A percentile compares a stretch with the other conserved stretches of the same genome.
These are phyloP conservation scores for Caenorhabditis sp. DNA, from an alignment of 2,888 invertebrate genomes.

Conservation along the genomic window DNA sequence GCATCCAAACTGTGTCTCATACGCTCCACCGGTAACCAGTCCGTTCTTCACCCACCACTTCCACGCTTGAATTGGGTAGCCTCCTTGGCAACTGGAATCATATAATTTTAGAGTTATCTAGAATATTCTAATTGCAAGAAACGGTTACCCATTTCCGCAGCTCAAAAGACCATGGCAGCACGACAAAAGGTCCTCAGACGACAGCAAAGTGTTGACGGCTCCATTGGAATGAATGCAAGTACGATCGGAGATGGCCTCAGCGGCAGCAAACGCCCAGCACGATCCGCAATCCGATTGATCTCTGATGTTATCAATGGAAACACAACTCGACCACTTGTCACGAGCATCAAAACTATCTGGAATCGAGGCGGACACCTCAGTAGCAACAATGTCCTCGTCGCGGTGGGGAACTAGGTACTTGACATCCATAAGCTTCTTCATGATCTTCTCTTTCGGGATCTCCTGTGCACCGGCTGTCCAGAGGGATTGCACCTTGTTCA, in stretches of 20 bases:
- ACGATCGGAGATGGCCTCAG: slow-evolving; percentile 85
- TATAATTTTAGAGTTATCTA: not conserved
- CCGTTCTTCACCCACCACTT: slow-evolving; percentile 90
- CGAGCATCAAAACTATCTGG: slow-evolving; percentile 66
- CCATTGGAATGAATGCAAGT: slow-evolving; percentile 84
- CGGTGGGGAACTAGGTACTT: slow-evolving; percentile 55
- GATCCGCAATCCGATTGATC: slow-evolving; percentile 85
- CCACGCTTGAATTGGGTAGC: slow-evolving; percentile 91
- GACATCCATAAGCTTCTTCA: slow-evolving; percentile 63
- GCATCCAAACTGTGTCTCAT: slow-evolving; percentile 87
- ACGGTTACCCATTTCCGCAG: slow-evolving; percentile 84
- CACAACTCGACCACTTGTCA: slow-evolving; percentile 63
- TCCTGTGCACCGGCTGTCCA: slow-evolving; percentile 64
- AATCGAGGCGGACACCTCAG: slow-evolving; percentile 33
- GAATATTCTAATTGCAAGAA: not conserved
- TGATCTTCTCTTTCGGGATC: slow-evolving; percentile 47
- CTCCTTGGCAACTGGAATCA: slow-evolving; percentile 88
- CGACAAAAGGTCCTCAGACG: slow-evolving; percentile 84
- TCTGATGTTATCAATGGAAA: slow-evolving; percentile 58
- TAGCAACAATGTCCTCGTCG: slow-evolving; percentile 52
- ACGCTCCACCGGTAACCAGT: slow-evolving; percentile 91
- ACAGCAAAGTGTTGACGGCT: slow-evolving; percentile 77
- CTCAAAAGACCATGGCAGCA: slow-evolving; percentile 79
- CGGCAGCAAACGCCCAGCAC: slow-evolving; percentile 88
- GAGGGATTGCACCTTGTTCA: slow-evolving; percentile 66